Percentiles rank a stretch among this genome's conserved stretches.
Conservation (phyloP, 2,888 invertebrate genomes). For the Agrilus cyanescens region DNA sequence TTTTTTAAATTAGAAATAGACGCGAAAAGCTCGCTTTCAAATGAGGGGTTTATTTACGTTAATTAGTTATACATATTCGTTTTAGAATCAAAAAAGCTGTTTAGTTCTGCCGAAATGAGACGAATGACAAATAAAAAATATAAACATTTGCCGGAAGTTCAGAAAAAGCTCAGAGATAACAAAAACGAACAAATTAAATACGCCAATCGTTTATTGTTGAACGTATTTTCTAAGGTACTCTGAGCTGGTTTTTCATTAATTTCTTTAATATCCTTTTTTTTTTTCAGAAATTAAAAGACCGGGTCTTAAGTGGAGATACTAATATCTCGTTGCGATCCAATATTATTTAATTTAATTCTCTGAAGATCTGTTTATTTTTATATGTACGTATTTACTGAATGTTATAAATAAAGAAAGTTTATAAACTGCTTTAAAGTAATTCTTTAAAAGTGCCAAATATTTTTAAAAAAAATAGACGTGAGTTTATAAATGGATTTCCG, state of each 20-base stretch:
- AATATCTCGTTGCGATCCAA: constrained; percentile 52
- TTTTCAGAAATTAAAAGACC: constrained; percentile 55
- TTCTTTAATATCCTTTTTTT: constrained; percentile 19
- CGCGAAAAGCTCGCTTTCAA: neutral
- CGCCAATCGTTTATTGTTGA: constrained; percentile 62
- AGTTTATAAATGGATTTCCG: too few relatives aligned
- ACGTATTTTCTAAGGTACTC: constrained; percentile 61
- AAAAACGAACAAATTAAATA: constrained; percentile 41
- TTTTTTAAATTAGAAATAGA: too few relatives aligned
- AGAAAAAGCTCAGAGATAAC: constrained; percentile 49
- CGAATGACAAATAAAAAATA: constrained; percentile 50
- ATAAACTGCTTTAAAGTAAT: too few relatives aligned
- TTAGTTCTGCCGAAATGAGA: constrained; percentile 47
- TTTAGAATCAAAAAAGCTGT: constrained; percentile 38
- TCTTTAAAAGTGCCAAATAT: too few relatives aligned
- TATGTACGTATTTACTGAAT: too few relatives aligned
- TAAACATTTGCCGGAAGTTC: constrained; percentile 59
- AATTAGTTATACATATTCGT: constrained; percentile 5
- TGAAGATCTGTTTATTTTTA: too few relatives aligned
- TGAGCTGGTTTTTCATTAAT: constrained; percentile 6
- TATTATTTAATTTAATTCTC: constrained; percentile 32
- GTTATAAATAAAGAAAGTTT: too few relatives aligned
- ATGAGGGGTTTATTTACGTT: neutral
- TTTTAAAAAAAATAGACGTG: too few relatives aligned
- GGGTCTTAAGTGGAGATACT: constrained; percentile 51